Evolutionary conservation across 2,113 vertebrate species (phyloP).

Genomic region (Numida meleagris): DNA sequence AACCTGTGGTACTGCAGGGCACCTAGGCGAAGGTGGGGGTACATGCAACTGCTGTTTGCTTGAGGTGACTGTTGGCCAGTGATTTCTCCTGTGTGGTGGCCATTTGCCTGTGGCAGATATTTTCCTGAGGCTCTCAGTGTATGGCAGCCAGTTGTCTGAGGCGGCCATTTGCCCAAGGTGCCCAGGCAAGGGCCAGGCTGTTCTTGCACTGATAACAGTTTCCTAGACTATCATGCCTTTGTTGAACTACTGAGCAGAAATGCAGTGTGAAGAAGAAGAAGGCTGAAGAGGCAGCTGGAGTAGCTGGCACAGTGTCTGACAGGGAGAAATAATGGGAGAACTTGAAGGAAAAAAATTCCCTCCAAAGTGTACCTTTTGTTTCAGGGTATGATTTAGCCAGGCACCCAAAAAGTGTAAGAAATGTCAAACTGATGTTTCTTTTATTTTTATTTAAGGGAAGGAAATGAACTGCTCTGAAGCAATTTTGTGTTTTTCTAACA

Average conservation of each 20-base stretch:
- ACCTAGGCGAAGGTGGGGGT: fast-evolving
- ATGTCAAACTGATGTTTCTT: not conserved
- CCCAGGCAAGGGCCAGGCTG: not conserved
- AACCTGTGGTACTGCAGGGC: not conserved
- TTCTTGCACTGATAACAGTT: not conserved
- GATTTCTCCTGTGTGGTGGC: no score
- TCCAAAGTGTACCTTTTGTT: not conserved
- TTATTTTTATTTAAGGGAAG: not conserved
- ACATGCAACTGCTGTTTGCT: fast-evolving
- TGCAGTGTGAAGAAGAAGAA: not conserved
- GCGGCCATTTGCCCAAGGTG: not conserved
- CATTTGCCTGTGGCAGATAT: not conserved
- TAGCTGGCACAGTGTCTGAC: not conserved
- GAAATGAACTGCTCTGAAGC: not conserved
- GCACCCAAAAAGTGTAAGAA: not conserved
- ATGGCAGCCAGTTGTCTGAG: not conserved
- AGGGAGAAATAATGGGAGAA: not conserved
- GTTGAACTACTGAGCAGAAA: not conserved
- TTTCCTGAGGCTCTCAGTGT: not conserved
- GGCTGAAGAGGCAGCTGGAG: not conserved
- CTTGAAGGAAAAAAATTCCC: not conserved
- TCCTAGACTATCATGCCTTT: not conserved
- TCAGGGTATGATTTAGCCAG: not conserved
- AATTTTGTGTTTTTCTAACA: not conserved
- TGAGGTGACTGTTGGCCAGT: not conserved